Evolutionary conservation across 2,797 vertebrate species (phyloP).

Genomic region (Fundulus diaphanus): DNA sequence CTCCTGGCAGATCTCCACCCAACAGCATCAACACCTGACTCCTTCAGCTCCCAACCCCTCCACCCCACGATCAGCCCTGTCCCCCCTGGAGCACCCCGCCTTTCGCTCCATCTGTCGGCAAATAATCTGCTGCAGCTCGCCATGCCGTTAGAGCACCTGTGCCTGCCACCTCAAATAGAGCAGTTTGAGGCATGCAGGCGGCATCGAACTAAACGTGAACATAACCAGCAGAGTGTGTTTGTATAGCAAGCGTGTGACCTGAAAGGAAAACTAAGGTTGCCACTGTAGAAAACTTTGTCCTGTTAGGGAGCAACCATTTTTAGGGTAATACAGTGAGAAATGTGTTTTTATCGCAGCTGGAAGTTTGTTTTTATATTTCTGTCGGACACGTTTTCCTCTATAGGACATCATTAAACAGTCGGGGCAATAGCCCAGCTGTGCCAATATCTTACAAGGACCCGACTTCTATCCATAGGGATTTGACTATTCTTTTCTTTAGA

Average conservation of each 20-base stretch:
- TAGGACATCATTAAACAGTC: constrained; percentile 54
- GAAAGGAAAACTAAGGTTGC: constrained; percentile 35
- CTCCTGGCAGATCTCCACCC: constrained; percentile 56
- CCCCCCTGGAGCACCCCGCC: constrained; percentile 56
- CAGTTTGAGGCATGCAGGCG: constrained; percentile 67
- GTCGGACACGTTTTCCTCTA: constrained; percentile 40
- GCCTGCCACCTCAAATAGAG: constrained; percentile 83
- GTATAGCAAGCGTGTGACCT: constrained; percentile 1
- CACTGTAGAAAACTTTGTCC: constrained; percentile 43
- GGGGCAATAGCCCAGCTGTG: constrained; percentile 43
- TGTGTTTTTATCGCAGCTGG: constrained; percentile 18
- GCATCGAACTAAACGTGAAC: constrained; percentile 52
- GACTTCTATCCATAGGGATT: constrained; percentile 54
- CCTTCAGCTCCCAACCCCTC: constrained; percentile 42
- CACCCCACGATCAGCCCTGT: constrained; percentile 47
- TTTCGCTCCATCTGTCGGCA: constrained; percentile 82
- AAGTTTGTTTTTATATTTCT: constrained; percentile 35
- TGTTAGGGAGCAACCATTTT: constrained; percentile 1
- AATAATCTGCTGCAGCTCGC: constrained; percentile 80
- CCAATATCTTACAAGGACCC: constrained; percentile 51
- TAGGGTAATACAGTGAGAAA: constrained; percentile 22
- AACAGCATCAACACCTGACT: constrained; percentile 25
- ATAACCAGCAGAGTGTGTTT: constrained; percentile 17
- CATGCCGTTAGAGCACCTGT: constrained; percentile 79
- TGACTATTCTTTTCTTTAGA: constrained; percentile 55